Evolutionary conservation across 1,140 invertebrate species (phyloP).

Genomic region (Caenorhabditis remanei): DNA sequence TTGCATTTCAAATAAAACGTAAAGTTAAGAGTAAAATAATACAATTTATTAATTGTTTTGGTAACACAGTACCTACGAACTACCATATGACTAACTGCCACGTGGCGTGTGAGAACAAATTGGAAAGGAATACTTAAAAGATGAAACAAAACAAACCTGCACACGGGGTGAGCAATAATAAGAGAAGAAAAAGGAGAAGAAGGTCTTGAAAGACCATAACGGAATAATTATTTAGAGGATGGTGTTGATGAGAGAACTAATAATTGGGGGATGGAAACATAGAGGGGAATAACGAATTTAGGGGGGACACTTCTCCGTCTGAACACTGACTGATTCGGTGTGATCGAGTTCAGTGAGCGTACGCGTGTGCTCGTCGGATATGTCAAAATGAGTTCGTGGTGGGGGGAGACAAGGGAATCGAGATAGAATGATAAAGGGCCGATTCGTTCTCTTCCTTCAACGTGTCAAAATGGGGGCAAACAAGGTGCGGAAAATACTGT

Average conservation of each 20-base stretch:
- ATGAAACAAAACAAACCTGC: constrained; percentile 29
- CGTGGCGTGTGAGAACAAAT: constrained; percentile 20
- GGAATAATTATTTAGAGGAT: background rate
- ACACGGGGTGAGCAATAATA: constrained; percentile 18
- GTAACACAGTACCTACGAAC: constrained; percentile 48
- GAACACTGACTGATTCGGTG: too few relatives aligned
- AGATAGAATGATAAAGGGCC: background rate
- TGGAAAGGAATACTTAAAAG: background rate
- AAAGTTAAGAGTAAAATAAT: background rate
- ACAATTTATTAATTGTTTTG: background rate
- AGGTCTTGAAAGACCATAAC: constrained; percentile 28
- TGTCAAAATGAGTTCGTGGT: constrained; percentile 55
- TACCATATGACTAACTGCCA: constrained; percentile 42
- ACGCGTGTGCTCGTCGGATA: background rate
- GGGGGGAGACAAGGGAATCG: background rate
- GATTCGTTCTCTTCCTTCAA: constrained; percentile 9
- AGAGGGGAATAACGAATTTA: constrained; percentile 1
- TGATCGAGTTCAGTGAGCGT: background rate
- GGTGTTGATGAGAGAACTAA: background rate
- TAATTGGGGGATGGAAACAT: background rate
- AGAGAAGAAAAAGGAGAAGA: constrained; percentile 1
- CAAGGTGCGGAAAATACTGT: constrained; percentile 43
- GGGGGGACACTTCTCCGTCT: too few relatives aligned
- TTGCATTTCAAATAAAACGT: too few relatives aligned
- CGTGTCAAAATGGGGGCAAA: constrained; percentile 25